A percentile compares a stretch with the other conserved stretches of the same genome.
phyloP scores from a whole-genome alignment of 2,113 vertebrate species.

The Mormoops blainvillei region DNA sequence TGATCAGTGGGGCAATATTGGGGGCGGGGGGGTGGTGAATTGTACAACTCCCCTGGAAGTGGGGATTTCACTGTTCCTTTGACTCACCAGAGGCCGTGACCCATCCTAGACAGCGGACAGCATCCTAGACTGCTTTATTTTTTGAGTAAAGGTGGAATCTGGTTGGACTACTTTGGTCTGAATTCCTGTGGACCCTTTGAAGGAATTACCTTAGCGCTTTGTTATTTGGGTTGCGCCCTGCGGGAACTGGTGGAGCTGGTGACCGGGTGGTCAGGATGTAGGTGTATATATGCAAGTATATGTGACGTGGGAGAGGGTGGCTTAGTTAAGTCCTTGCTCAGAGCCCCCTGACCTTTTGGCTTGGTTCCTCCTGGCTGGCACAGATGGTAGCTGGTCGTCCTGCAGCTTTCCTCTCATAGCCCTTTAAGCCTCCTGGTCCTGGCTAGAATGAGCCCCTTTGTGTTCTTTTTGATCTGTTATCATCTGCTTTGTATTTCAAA shows the following conservation, averaged over 20 bases:
- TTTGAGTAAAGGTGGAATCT: not conserved
- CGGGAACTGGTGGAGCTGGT: not conserved
- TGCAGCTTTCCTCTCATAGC: not conserved
- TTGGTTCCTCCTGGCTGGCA: not conserved
- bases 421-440: not conserved
- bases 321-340: not conserved
- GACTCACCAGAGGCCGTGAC: not conserved
- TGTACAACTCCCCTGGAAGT: not conserved
- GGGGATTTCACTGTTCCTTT: not conserved
- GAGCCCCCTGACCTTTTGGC: not conserved
- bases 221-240: not conserved
- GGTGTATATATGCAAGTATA: accelerated
- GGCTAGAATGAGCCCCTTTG: not conserved
- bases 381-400: not conserved
- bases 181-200: not conserved
- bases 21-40: not conserved
- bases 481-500: not conserved
- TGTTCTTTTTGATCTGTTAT: not conserved
- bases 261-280: not conserved
- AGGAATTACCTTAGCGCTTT: not conserved
- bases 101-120: not conserved
- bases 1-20: not conserved
- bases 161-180: not conserved
- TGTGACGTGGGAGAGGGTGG: not conserved
- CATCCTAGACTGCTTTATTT: not conserved